Percentiles rank a stretch among this genome's conserved stretches.
These are phyloP conservation scores for Odontophorus gujanensis DNA, from an alignment of 2,113 vertebrate genomes.

Conservation along the genomic window DNA sequence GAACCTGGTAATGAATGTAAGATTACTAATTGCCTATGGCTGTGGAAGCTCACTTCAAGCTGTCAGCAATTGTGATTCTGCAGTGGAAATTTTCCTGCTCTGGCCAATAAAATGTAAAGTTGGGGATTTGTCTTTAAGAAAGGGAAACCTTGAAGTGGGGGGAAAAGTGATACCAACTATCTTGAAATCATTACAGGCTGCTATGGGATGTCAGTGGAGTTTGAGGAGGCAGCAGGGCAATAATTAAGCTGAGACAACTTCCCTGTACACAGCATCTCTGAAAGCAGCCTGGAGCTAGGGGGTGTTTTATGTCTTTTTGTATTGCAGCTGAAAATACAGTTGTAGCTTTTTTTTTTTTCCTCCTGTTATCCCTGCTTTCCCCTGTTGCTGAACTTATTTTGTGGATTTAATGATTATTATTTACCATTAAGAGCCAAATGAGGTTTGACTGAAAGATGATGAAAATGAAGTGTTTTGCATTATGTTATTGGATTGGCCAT, in stretches of 20 bases:
- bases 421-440: neutral
- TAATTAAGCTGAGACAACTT: neutral
- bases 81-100: neutral
- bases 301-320: neutral
- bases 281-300: neutral
- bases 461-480: neutral
- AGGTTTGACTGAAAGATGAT: neutral
- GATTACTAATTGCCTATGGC: conserved; percentile 37
- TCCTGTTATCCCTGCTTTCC: neutral
- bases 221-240: neutral
- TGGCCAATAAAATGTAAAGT: neutral
- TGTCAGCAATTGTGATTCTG: neutral
- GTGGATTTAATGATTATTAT: neutral
- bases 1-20: conserved; percentile 1
- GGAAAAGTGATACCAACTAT: neutral
- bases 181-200: neutral
- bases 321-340: neutral
- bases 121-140: neutral
- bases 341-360: neutral
- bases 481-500: neutral
- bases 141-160: neutral
- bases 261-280: neutral
- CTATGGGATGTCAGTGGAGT: neutral
- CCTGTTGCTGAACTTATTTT: neutral
- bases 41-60: conserved; percentile 17